These are phyloP conservation scores for Gibbula magus DNA, from an alignment of 2,888 invertebrate genomes.

Conservation along the genomic window DNA sequence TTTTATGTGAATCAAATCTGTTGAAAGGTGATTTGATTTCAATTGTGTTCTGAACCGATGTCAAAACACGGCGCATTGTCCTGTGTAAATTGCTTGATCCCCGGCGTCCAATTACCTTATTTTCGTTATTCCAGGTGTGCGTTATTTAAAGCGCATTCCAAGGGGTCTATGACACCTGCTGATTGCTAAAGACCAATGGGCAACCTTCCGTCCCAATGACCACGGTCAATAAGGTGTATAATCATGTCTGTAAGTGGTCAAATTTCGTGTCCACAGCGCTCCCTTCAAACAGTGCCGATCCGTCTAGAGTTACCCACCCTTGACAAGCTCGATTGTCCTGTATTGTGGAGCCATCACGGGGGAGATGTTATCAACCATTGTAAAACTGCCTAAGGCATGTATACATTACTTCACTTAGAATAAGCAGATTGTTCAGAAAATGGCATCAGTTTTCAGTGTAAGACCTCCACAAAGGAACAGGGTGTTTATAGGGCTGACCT, in stretches of 20 bases:
- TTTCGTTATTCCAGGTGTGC: not conserved
- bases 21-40: constrained; percentile 14
- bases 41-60: constrained; percentile 3
- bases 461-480: constrained; percentile 6
- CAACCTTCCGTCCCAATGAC: not conserved
- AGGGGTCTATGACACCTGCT: not conserved
- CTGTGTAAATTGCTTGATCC: constrained; percentile 4
- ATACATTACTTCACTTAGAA: constrained; percentile 16
- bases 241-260: constrained; percentile 19
- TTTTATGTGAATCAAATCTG: not conserved
- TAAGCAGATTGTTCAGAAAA: constrained; percentile 20
- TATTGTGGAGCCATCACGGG: not conserved
- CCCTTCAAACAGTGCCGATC: not conserved
- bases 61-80: constrained; percentile 6
- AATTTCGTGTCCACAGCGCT: constrained; percentile 4
- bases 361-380: constrained; percentile 10
- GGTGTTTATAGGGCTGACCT: constrained; percentile 20
- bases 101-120: not conserved
- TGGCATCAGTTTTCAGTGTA: constrained; percentile 22
- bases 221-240: constrained; percentile 5
- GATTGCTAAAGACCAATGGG: not conserved
- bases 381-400: not conserved
- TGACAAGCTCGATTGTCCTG: constrained; percentile 1
- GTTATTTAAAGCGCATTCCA: not conserved
- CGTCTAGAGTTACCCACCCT: constrained; percentile 18